phyloP scores from a whole-genome alignment of 2,797 vertebrate species.

The Cacajao melanocephalus region DNA sequence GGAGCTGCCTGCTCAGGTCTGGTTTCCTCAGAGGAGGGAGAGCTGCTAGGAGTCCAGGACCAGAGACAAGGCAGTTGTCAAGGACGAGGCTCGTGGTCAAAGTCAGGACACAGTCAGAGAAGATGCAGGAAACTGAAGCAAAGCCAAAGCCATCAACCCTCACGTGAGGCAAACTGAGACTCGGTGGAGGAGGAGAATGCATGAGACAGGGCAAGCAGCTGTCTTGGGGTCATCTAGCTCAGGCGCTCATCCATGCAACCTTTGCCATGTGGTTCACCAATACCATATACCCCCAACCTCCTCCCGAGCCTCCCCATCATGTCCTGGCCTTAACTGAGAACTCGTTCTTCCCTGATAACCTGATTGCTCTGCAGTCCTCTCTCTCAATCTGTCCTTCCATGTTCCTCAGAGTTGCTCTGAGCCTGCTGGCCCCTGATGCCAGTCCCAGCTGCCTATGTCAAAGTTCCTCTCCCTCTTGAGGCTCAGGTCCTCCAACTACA shows the following conservation, averaged over 20 bases:
- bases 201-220: fast-evolving
- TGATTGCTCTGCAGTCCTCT: background rate
- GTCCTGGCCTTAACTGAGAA: background rate
- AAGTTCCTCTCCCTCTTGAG: background rate
- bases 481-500: background rate
- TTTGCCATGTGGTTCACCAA: background rate
- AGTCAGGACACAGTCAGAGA: background rate
- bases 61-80: background rate
- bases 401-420: background rate
- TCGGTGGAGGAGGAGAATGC: fast-evolving
- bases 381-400: background rate
- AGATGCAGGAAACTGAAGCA: background rate
- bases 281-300: fast-evolving
- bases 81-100: background rate
- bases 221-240: no score
- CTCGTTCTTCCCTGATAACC: no score
- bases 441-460: background rate
- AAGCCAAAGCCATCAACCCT: background rate
- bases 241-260: fast-evolving
- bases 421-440: no score
- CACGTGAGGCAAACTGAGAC: fast-evolving
- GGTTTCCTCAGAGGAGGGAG: background rate
- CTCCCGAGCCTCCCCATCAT: background rate
- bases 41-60: background rate
- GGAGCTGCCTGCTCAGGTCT: background rate